These are phyloP conservation scores for Hyposoter dolosus DNA, from an alignment of 2,888 invertebrate genomes.

Conservation along the genomic window DNA sequence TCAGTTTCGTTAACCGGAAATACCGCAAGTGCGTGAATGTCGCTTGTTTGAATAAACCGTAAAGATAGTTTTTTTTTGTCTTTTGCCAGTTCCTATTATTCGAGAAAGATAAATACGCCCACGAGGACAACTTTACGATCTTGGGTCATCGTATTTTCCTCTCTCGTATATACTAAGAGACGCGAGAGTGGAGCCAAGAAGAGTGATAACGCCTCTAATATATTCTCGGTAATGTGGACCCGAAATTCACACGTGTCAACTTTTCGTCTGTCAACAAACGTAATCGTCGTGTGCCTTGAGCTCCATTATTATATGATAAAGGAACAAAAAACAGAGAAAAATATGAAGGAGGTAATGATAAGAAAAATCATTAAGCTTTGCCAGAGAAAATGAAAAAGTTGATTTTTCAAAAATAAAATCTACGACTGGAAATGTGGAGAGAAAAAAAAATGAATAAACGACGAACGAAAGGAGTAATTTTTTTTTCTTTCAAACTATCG, in stretches of 20 bases:
- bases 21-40: conserved; percentile 17
- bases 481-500: neutral
- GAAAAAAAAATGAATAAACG: neutral
- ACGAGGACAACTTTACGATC: conserved; percentile 71
- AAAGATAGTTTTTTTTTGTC: conserved; percentile 41
- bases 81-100: conserved; percentile 68
- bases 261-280: conserved; percentile 47
- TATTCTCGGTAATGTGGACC: conserved; percentile 35
- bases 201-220: conserved; percentile 46
- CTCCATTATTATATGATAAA: conserved; percentile 5
- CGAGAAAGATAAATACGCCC: conserved; percentile 67
- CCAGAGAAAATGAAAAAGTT: neutral
- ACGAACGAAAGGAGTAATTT: neutral
- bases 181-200: conserved; percentile 51
- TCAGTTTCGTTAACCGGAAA: conserved; percentile 25
- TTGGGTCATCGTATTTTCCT: conserved; percentile 67
- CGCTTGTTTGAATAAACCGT: conserved; percentile 58
- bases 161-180: conserved; percentile 32
- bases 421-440: neutral
- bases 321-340: conserved; percentile 9
- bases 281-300: conserved; percentile 17
- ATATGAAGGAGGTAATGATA: neutral
- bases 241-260: conserved; percentile 46
- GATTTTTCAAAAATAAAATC: neutral
- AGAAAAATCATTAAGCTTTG: conserved; percentile 6